Evolutionary conservation across 1,140 invertebrate genomes (phyloP), one percentile per base, ranked within the genome.

Genomic region (Frieseomelitta varia): DNA sequence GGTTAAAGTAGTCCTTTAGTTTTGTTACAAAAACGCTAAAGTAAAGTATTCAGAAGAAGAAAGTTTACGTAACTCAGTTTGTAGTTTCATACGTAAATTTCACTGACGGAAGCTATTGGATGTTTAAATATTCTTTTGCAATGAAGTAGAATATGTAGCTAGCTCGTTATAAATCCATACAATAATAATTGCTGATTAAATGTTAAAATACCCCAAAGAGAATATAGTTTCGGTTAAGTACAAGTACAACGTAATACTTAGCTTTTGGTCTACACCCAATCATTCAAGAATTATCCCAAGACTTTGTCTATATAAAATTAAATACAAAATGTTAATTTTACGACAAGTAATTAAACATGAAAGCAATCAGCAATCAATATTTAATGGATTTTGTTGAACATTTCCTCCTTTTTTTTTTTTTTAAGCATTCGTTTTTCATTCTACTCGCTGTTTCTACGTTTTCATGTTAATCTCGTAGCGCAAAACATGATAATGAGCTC

Each of bases 381-480:
- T 19, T 8, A 21, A 21, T 1, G 21, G 17, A 47, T 47, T 47
- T 47, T 47, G 8, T 47, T 47, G n/a, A 47, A 47, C 39, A 47
- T 58, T 58, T 24, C 1, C 19, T 58, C 8, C 10, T 0, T 24
- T 2, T 8, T 24, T 0, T 24, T n/a, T 21, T 10, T 58, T 58
- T 24, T 24, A 24, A 77, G 24, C 12, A 63, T 77, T 63, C 30
- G 17, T 2, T 67, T 47, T 19, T 10, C n/a, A n/a, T 21, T 19
- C 30, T 30, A 53, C 27, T 2, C 47, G 17, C 24, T 73, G n/a
- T 12, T 55, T 34, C 8, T 14, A 39, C 34, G 56, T 68, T 77
- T 76, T 81, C 67, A 81, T 51, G 56, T 53, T 74, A 72, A 82
- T 79, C 82, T 73, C 47, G 67, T 17, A 53, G 68, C 81, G 68